Base-by-base conservation (phyloP, 1,140 invertebrate species). In the Drosophila gunungcola region DNA sequence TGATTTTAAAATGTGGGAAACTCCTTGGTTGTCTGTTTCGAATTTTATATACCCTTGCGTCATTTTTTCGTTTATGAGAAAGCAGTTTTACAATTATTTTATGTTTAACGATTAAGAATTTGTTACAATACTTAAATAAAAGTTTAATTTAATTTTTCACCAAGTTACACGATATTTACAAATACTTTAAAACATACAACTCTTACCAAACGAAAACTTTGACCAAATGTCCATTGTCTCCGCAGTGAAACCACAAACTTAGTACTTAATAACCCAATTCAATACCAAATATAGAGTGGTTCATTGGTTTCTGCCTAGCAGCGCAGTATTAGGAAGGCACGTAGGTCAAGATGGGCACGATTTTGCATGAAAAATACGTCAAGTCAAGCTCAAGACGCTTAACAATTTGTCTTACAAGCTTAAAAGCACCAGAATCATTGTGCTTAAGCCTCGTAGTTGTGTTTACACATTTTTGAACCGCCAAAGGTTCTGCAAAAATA, bases 321-420 rank as follows among this genome's bases (percentile, higher is more conserved):
- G 16, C 49, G 36, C 25, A 21, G 9, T n/a, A 10, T 78, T 73
- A 72, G 78, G 64, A 77, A 58, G 60, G 68, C 81, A 85, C 81
- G 81, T 85, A 85, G 82, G 73, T 80, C 81, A 85, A 55, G 73
- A 81, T 62, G 60, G 46, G 76, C 80, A 83, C 70, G 80, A 80
- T 63, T 80, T 76, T 45, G 57, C 54, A 42, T 57, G 72, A 60
- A 64, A 83, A 67, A 67, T 45, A 43, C 46, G 6, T 48, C 49
- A 78, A 78, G 43, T 61, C 56, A 45, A 43, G 55, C 73, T 65
- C 6, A 75, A 75, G 52, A 74, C 61, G 49, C 52, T 32, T 29
- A 45, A 36, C 52, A 68, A 52, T 52, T 74, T 56, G 60, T 75
- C 60, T 41, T 65, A 39, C 51, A 73, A 63, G 12, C 12, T 27